Conservation (phyloP, 2,113 vertebrate genomes). For the Ictidomys tridecemlineatus region DNA sequence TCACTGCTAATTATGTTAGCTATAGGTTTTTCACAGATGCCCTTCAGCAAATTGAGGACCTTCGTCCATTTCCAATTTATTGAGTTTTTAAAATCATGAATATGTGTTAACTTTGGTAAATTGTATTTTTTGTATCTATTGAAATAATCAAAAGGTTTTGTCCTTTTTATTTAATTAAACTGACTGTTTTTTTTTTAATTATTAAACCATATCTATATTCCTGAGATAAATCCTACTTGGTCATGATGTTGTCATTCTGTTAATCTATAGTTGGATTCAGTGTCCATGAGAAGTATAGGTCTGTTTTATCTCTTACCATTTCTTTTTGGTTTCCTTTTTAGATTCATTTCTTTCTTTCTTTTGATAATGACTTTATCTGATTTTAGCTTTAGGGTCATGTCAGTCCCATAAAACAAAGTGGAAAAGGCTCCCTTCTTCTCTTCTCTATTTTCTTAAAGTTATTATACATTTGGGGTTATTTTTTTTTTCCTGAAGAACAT, state of each 20-base stretch:
- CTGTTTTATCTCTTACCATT: not conserved
- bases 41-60: not conserved
- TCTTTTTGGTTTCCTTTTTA: not conserved
- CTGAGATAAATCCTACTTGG: not conserved
- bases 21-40: not conserved
- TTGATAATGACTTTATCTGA: constrained; percentile 5
- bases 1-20: not conserved
- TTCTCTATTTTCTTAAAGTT: not conserved
- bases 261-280: not conserved
- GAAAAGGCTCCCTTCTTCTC: not conserved
- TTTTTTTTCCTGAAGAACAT: constrained; percentile 39
- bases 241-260: not conserved
- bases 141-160: not conserved
- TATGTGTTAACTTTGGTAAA: constrained; percentile 20
- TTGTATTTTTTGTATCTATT: not conserved
- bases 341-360: not conserved
- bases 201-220: not conserved
- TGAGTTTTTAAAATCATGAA: not conserved
- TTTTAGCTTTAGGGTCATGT: constrained; percentile 27
- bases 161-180: not conserved
- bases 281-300: not conserved
- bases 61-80: not conserved
- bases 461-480: not conserved
- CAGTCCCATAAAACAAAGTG: constrained; percentile 9
- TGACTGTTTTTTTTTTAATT: constrained; percentile 37